Evolutionary conservation across 2,113 vertebrate genomes (phyloP), one percentile per base, ranked within the genome.

Genomic region (Morone chrysops): DNA sequence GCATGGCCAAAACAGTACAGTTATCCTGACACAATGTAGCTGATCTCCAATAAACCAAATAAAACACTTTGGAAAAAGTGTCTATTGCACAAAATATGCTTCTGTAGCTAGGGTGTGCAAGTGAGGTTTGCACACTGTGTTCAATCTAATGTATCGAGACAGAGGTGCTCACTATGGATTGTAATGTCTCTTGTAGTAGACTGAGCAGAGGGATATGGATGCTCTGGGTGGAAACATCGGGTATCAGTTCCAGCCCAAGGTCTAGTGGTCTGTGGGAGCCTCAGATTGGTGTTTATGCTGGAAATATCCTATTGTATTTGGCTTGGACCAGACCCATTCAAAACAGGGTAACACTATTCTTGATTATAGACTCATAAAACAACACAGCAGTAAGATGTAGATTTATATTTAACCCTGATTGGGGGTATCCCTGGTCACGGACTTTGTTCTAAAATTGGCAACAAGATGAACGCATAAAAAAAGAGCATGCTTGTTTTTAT

Each of bases 281-380:
- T 75, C 84, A 17, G 81, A 78, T 80, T 79, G 60, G 69, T 92
- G 88, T 94, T 94, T 94, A 74, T 87, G 69, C 89, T 94, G 92
- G 90, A 93, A 84, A 77, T 69, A 77, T 85, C 50, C 60, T 79
- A 82, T 70, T 50, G 8, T 89, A 53, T 94, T 92, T 85, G 69
- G 60, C 43, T 92, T 94, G 93, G 92, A 87, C 25, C 41, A 36
- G 25, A 31, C 25, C 89, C 92, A 92, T 72, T 25, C 71, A 90
- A 93, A 94, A 81, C 88, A 88, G 62, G 36, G 86, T 70, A 92
- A 90, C 66, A 69, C 83, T 63, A 81, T 86, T 93, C 82, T 81
- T 87, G 78, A 92, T 88, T 87, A 87, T 83, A 89, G 75, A 79
- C 83, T 82, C 78, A 47, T 56, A 84, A 90, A 89, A 83, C 73